phyloP scores from a whole-genome alignment of 1,140 invertebrate genomes.

The Dendrolimus kikuchii region DNA sequence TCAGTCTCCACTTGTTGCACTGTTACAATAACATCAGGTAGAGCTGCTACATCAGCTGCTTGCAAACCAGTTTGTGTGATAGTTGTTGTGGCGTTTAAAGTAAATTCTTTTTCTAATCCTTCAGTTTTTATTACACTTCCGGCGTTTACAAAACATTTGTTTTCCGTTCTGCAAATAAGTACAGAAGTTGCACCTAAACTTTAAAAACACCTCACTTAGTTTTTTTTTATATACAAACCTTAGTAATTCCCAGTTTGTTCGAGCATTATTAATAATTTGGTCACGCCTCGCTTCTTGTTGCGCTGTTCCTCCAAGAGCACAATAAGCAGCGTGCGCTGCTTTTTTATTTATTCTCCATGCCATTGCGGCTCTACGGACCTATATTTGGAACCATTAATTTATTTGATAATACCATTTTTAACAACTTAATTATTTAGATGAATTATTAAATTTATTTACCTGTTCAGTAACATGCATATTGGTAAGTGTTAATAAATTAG shows the following conservation, averaged over 20 bases:
- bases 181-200: neutral
- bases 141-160: slow-evolving; percentile 61
- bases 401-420: no score
- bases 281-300: slow-evolving; percentile 79
- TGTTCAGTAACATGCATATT: slow-evolving; percentile 85
- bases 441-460: slow-evolving; percentile 26
- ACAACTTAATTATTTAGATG: no score
- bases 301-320: slow-evolving; percentile 78
- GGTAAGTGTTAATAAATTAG: slow-evolving; percentile 79
- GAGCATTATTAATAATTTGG: slow-evolving; percentile 85
- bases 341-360: slow-evolving; percentile 85
- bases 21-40: slow-evolving; percentile 39
- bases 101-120: slow-evolving; percentile 50
- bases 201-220: neutral
- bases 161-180: slow-evolving; percentile 69
- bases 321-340: slow-evolving; percentile 77
- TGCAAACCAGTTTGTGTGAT: slow-evolving; percentile 32
- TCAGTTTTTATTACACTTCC: slow-evolving; percentile 32
- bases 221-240: slow-evolving; percentile 47
- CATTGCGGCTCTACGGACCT: slow-evolving; percentile 81
- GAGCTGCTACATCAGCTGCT: slow-evolving; percentile 28
- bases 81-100: slow-evolving; percentile 23
- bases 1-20: slow-evolving; percentile 34
- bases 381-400: neutral
- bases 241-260: slow-evolving; percentile 86